Evolutionary conservation across 2,797 vertebrate species (phyloP).

Genomic region (Platalea minor): DNA sequence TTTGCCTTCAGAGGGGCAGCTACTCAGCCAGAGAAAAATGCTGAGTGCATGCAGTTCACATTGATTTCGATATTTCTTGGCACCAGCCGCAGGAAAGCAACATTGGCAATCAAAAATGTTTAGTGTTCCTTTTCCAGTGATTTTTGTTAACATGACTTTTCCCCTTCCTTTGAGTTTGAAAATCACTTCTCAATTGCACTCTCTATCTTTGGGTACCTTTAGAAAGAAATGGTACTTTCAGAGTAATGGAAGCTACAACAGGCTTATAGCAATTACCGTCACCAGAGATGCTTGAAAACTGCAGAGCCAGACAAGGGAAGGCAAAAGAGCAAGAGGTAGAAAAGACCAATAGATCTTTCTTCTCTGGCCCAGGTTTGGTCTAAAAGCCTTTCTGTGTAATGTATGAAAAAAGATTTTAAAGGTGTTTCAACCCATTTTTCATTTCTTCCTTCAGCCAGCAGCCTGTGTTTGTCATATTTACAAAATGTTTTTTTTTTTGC

Average conservation of each 20-base stretch:
- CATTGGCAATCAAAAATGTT: neutral
- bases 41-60: neutral
- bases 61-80: neutral
- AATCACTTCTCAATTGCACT: neutral
- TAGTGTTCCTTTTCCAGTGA: neutral
- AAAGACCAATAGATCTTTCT: neutral
- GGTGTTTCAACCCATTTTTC: neutral
- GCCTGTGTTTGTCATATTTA: neutral
- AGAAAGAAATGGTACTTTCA: slow-evolving; percentile 17
- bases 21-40: neutral
- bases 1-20: neutral
- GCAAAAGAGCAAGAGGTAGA: neutral
- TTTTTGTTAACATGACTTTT: slow-evolving; percentile 20
- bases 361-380: neutral
- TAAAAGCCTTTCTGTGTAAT: neutral
- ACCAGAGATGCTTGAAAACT: neutral
- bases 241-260: neutral
- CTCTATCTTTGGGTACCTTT: neutral
- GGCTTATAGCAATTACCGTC: neutral
- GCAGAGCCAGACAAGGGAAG: neutral
- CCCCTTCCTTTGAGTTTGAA: neutral
- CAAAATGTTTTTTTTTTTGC: neutral
- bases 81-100: neutral
- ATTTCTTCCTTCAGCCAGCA: neutral
- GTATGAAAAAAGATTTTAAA: neutral